Evolutionary conservation across 2,113 vertebrate species (phyloP).

Genomic region (Acanthochromis polyacanthus): DNA sequence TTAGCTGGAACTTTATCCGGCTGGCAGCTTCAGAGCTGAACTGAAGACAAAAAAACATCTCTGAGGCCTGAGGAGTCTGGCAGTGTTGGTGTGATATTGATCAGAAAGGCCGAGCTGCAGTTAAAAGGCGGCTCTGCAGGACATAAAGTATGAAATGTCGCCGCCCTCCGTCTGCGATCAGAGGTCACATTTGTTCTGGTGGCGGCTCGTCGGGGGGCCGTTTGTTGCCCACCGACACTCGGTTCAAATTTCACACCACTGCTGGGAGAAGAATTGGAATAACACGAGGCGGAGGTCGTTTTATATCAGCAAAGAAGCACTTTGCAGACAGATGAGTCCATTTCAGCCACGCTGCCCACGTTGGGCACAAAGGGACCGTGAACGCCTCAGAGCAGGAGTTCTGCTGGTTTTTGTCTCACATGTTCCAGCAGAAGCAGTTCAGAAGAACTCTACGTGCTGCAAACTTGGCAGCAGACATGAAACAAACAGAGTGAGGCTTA

Average conservation of each 20-base stretch:
- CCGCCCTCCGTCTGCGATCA: neutral
- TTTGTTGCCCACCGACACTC: slow-evolving; percentile 23
- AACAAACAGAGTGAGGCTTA: neutral
- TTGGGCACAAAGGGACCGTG: slow-evolving; percentile 6
- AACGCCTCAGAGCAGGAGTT: slow-evolving; percentile 3
- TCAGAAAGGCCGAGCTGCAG: slow-evolving; percentile 3
- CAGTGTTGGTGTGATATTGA: slow-evolving; percentile 17
- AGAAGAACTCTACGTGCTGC: neutral
- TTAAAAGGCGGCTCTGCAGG: neutral
- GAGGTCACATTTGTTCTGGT: slow-evolving; percentile 16
- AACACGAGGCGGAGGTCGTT: neutral
- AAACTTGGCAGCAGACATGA: neutral
- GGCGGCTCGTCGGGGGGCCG: neutral
- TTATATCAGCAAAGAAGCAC: neutral
- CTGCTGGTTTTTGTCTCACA: slow-evolving; percentile 7
- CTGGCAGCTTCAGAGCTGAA: neutral
- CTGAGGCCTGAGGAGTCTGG: neutral
- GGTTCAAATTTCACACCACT: slow-evolving; percentile 18
- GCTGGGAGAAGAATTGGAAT: slow-evolving; percentile 24
- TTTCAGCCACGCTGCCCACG: slow-evolving; percentile 10
- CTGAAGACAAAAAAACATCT: neutral
- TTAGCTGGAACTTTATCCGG: neutral
- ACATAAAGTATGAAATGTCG: neutral
- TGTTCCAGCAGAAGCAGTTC: neutral
- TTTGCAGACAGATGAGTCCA: slow-evolving; percentile 15